A percentile compares a stretch with the other conserved stretches of the same genome.
Evolutionary conservation across 2,797 vertebrate species (phyloP).

Genomic region (Heteromormyrus szaboi): DNA sequence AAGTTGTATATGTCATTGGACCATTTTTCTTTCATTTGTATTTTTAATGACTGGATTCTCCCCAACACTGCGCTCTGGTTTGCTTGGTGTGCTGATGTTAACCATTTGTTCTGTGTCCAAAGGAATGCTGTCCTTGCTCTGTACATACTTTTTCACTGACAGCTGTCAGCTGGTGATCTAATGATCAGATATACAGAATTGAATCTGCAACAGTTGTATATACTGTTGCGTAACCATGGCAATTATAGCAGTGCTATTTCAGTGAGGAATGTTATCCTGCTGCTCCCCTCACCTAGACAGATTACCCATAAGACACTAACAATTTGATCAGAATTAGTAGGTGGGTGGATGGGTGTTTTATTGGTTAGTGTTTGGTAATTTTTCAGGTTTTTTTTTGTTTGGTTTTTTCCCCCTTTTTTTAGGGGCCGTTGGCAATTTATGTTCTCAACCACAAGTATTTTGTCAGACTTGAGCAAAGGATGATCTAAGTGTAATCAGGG

Average conservation of each 20-base stretch:
- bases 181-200: conserved; percentile 27
- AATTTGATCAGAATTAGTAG: neutral
- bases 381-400: neutral
- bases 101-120: neutral
- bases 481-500: neutral
- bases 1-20: neutral
- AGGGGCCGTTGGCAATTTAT: neutral
- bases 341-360: neutral
- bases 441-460: conserved; percentile 8
- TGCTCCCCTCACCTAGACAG: conserved; percentile 2
- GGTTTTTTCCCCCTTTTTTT: neutral
- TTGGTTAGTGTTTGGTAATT: neutral
- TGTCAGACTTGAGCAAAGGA: neutral
- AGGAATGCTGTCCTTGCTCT: neutral
- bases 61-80: neutral
- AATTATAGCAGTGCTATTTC: neutral
- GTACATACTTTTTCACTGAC: neutral
- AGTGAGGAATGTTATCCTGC: neutral
- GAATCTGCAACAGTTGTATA: neutral
- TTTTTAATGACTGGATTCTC: neutral
- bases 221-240: neutral
- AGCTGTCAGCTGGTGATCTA: conserved; percentile 2
- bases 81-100: neutral
- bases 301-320: neutral
- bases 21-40: neutral